phyloP scores from a whole-genome alignment of 2,888 invertebrate species.

The Conchocele bisecta region DNA sequence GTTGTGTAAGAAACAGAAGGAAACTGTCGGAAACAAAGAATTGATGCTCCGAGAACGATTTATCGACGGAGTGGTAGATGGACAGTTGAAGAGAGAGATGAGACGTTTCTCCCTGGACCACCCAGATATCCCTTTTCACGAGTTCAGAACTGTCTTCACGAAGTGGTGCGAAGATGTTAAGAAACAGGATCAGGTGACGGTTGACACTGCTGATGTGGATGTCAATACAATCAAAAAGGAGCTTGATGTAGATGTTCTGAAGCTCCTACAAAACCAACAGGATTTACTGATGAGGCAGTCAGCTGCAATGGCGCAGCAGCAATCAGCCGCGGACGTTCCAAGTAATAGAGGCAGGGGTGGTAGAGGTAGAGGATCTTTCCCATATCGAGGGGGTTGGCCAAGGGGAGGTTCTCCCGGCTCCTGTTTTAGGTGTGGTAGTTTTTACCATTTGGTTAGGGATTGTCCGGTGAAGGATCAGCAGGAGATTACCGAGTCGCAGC shows the following conservation, averaged over 20 bases:
- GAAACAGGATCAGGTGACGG: too few relatives aligned
- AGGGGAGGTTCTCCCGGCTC: neutral
- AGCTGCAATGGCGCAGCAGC: too few relatives aligned
- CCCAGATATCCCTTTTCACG: conserved; percentile 10
- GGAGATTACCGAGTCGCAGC: too few relatives aligned
- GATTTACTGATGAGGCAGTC: too few relatives aligned
- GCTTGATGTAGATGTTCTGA: too few relatives aligned
- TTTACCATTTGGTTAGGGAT: neutral
- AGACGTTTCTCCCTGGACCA: conserved; percentile 9
- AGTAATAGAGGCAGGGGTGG: too few relatives aligned
- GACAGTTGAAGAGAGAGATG: conserved; percentile 20
- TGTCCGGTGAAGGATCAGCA: too few relatives aligned
- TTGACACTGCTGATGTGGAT: too few relatives aligned
- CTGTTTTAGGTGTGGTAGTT: neutral
- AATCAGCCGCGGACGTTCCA: too few relatives aligned
- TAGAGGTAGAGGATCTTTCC: neutral
- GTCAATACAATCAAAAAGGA: too few relatives aligned
- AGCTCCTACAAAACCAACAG: too few relatives aligned
- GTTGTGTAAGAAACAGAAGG: conserved; percentile 5
- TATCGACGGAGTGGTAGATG: conserved; percentile 25
- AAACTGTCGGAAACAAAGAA: conserved; percentile 14
- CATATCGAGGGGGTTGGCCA: neutral
- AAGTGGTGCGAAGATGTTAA: conserved; percentile 13
- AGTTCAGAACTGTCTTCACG: conserved; percentile 20
- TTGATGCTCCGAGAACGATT: conserved; percentile 21